These are phyloP conservation scores for Luperina testacea DNA, from an alignment of 2,888 invertebrate species.

Conservation along the genomic window DNA sequence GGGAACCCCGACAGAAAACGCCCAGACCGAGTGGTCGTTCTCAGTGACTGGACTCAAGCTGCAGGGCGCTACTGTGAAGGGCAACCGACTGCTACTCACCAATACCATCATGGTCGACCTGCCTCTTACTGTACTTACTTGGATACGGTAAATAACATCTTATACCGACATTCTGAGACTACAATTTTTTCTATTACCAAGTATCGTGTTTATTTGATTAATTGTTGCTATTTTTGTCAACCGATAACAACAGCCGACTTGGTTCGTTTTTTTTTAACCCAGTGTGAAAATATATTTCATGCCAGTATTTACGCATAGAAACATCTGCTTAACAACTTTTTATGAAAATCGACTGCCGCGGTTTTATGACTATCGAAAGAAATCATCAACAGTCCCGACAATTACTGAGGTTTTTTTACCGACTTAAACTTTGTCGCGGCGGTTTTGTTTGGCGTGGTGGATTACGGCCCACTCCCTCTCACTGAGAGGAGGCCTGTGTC, in stretches of 20 bases:
- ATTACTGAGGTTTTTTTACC: not conserved
- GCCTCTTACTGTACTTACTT: slow-evolving; percentile 96
- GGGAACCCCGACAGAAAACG: slow-evolving; percentile 89
- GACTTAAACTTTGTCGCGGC: no score
- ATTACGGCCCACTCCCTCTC: no score
- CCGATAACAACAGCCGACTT: not conserved
- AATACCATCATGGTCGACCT: slow-evolving; percentile 98
- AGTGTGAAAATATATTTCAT: not conserved
- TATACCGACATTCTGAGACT: no score
- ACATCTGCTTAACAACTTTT: not conserved
- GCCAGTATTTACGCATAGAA: not conserved
- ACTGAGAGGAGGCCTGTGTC: no score
- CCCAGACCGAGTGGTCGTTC: slow-evolving; percentile 92
- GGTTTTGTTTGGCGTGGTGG: no score
- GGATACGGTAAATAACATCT: slow-evolving; percentile 92
- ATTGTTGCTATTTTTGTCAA: not conserved
- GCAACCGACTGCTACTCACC: slow-evolving; percentile 96
- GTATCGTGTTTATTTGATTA: not conserved
- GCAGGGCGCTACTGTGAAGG: slow-evolving; percentile 98
- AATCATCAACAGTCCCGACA: not conserved
- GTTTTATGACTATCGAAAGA: not conserved
- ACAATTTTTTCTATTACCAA: not conserved
- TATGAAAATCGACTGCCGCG: not conserved
- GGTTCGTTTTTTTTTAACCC: not conserved
- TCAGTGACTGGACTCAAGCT: slow-evolving; percentile 96